These are phyloP conservation scores for Fragum sueziense DNA, from an alignment of 2,888 invertebrate genomes.

Conservation along the genomic window DNA sequence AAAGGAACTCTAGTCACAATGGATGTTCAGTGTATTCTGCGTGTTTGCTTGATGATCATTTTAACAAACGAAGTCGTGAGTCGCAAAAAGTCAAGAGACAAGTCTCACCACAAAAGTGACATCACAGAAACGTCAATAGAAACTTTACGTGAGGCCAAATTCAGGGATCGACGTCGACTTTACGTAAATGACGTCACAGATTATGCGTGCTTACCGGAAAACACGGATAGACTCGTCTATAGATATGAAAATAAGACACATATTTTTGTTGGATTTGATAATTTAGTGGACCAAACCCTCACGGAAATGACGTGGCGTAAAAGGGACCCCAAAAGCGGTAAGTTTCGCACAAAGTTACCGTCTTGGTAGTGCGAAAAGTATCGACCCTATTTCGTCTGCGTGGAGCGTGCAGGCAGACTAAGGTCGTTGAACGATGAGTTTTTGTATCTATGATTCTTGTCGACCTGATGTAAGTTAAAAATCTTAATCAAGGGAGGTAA, in stretches of 20 bases:
- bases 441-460: no score
- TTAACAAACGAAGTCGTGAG: background rate
- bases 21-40: background rate
- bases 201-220: conserved; percentile 9
- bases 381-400: no score
- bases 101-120: background rate
- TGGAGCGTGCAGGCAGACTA: no score
- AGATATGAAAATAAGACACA: conserved; percentile 21
- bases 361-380: no score
- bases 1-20: background rate
- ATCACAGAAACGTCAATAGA: background rate
- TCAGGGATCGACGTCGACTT: background rate
- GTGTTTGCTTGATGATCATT: background rate
- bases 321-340: conserved; percentile 5
- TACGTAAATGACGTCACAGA: conserved; percentile 19
- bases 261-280: conserved; percentile 21
- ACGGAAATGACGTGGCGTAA: conserved; percentile 10
- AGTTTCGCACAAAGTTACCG: no score
- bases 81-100: background rate
- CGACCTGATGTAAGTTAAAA: no score
- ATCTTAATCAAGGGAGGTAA: no score
- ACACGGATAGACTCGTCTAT: conserved; percentile 22
- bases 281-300: background rate
- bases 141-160: background rate
- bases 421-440: no score